Conservation (phyloP, 2,888 invertebrate genomes). For the Lasioglossum pauxillum region DNA sequence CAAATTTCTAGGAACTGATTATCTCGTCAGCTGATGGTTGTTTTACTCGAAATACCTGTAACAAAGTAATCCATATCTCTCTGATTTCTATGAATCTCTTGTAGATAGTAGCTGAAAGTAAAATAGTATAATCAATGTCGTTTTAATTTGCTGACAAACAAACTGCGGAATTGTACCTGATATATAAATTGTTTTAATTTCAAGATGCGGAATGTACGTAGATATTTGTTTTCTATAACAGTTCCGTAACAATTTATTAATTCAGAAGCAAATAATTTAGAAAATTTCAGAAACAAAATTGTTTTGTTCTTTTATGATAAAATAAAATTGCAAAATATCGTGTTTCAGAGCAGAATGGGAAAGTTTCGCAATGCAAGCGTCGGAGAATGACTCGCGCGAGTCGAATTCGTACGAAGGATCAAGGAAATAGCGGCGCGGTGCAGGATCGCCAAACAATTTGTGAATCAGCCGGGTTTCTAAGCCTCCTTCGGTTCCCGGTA, state of each 20-base stretch:
- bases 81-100: background rate
- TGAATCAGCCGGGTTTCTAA: constrained; percentile 66
- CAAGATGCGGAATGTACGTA: background rate
- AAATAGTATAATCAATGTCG: no score
- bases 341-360: background rate
- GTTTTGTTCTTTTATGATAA: background rate
- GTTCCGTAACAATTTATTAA: background rate
- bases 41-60: background rate
- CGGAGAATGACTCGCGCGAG: background rate
- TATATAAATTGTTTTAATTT: no score
- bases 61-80: background rate
- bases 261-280: background rate
- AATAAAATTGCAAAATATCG: background rate
- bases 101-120: no score
- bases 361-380: background rate
- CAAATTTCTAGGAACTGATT: background rate
- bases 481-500: constrained; percentile 58
- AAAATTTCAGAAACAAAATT: background rate
- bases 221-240: background rate
- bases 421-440: background rate
- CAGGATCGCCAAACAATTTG: constrained; percentile 26
- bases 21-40: background rate
- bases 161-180: no score
- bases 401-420: background rate
- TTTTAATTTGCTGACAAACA: no score